Conservation (phyloP, 92 coral and sea anemone species). For the Diadumene lineata region DNA sequence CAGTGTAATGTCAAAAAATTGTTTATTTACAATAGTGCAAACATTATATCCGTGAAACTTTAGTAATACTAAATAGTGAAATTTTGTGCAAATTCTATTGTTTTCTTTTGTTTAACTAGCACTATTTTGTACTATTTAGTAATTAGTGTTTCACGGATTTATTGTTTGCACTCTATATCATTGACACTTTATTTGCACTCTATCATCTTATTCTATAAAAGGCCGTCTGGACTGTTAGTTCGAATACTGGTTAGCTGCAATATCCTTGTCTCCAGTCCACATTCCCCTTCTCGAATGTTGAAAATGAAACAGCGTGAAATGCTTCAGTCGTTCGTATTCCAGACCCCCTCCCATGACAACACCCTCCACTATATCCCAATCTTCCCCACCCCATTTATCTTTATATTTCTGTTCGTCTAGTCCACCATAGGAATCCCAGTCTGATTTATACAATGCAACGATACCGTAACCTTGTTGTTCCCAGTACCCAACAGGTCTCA, state of each 20-base stretch:
- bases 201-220: neutral
- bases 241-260: neutral
- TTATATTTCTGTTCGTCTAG: conserved; percentile 55
- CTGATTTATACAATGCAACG: conserved; percentile 78
- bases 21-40: too few species aligned
- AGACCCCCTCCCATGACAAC: conserved; percentile 43
- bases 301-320: conserved; percentile 64
- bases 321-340: conserved; percentile 82
- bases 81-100: too few species aligned
- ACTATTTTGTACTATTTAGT: too few species aligned
- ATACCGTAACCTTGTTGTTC: conserved; percentile 85
- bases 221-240: neutral
- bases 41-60: too few species aligned
- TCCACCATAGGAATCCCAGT: conserved; percentile 86
- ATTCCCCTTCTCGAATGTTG: conserved; percentile 68
- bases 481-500: conserved; percentile 67
- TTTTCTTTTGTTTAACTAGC: too few species aligned
- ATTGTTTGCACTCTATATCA: too few species aligned
- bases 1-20: too few species aligned
- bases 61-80: too few species aligned
- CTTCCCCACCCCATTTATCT: conserved; percentile 88
- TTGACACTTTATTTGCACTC: neutral
- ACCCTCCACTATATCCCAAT: conserved; percentile 86
- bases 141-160: too few species aligned
- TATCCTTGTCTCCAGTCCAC: conserved; percentile 63